A percentile compares a stretch with the other conserved stretches of the same genome.
phyloP scores from a whole-genome alignment of 2,888 invertebrate species.

The Agrotis clavis region DNA sequence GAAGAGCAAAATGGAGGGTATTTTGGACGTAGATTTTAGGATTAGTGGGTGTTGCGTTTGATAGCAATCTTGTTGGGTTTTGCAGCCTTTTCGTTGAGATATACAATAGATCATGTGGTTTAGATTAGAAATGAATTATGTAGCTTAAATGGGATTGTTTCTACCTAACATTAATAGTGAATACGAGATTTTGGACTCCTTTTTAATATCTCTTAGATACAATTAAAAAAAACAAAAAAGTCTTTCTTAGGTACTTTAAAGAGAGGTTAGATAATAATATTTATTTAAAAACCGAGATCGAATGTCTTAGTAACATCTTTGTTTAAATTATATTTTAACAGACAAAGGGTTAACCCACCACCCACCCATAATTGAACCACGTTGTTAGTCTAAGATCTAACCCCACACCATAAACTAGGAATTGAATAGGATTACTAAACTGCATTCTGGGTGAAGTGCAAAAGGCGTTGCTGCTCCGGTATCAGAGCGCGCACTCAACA shows the following conservation, averaged over 20 bases:
- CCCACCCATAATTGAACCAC: constrained; percentile 14
- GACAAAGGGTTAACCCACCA: background rate
- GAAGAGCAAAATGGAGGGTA: constrained; percentile 1
- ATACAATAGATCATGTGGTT: background rate
- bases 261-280: too few relatives aligned
- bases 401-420: constrained; percentile 52
- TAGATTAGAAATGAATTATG: background rate
- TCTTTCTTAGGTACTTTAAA: too few relatives aligned
- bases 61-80: background rate
- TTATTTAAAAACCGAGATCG: background rate
- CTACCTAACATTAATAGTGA: too few relatives aligned
- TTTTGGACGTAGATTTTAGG: background rate
- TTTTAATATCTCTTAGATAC: too few relatives aligned
- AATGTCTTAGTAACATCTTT: background rate
- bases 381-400: constrained; percentile 6
- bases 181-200: too few relatives aligned
- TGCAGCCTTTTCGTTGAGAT: background rate
- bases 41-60: background rate
- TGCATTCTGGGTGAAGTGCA: constrained; percentile 67
- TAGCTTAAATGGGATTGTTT: too few relatives aligned
- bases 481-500: constrained; percentile 66
- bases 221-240: too few relatives aligned
- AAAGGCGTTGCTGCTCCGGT: constrained; percentile 64
- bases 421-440: constrained; percentile 67
- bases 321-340: background rate